Base-by-base conservation (phyloP, 2,113 vertebrate species). In the Chaetodon trifascialis region DNA sequence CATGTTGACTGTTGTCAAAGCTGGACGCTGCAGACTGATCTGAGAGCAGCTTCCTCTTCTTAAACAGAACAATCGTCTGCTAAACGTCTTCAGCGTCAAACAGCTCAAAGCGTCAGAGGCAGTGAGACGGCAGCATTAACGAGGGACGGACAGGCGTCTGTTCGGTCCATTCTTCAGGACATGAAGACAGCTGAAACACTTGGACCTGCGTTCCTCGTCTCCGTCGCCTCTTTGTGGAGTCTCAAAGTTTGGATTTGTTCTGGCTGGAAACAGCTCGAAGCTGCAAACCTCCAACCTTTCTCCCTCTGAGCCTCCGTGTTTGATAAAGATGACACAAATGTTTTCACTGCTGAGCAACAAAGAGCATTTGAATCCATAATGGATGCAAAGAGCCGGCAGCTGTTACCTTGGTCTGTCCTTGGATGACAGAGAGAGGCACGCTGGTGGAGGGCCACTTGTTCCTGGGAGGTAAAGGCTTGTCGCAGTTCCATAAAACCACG, bases 361-460 rank as follows among this genome's bases (percentile, higher is more conserved):
- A 73, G 63, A 16, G 5, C 44, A 11, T 59, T 82, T 77, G 36
- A 58, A 23, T 34, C 63, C 59, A 78, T 55, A 86, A 82, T 69
- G 46, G 60, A 78, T 73, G 75, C 60, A 77, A 12, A 82, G 55
- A 70, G 73, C 51, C 76, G 49, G 73, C 78, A 80, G 82, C 76
- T 73, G 65, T 84, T 86, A 96, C 96, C 96, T 96, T 96, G 76
- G 82, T 94, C 73, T 95, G 93, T 91, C 94, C 94, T 91, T 96
- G 92, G 38, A 95, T 88, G 89, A 96, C 87, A 59, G 93, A 92
- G 88, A 96, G 92, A 94, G 95, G 95, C 92, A 95, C 95, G 68
- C 91, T 91, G 92, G 95, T 95, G 90, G 95, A 93, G 82, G 96
- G 96, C 96, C 95, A 96, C 91, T 95, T 96, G 93, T 83, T 95